Percentiles rank a stretch among this genome's conserved stretches.
phyloP scores from a whole-genome alignment of 2,888 invertebrate genomes.

The Macropis europaea region DNA sequence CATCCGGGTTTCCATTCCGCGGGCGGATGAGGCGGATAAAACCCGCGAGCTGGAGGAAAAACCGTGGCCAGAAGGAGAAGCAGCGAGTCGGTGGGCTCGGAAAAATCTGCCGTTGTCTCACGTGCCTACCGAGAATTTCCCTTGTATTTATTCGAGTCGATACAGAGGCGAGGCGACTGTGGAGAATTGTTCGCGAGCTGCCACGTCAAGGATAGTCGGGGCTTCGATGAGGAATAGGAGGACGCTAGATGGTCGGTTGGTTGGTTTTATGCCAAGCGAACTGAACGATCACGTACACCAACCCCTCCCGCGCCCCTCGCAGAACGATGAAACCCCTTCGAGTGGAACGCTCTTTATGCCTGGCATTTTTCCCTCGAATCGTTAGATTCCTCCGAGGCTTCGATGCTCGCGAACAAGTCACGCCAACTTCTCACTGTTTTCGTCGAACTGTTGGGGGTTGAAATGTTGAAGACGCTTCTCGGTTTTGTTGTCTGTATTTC shows the following conservation, averaged over 20 bases:
- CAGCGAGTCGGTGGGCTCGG: neutral
- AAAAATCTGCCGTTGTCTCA: neutral
- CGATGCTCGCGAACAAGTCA: conserved; percentile 1
- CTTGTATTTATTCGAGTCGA: conserved; percentile 25
- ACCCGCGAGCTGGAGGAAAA: too few relatives aligned
- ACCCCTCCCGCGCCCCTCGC: neutral
- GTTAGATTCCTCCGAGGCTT: neutral
- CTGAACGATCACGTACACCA: conserved; percentile 19
- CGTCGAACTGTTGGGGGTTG: too few relatives aligned
- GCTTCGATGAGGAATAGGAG: conserved; percentile 23
- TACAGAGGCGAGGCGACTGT: conserved; percentile 1
- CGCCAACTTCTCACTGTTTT: conserved; percentile 2
- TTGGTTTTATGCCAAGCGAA: conserved; percentile 6
- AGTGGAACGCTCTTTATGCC: conserved; percentile 14
- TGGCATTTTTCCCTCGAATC: neutral
- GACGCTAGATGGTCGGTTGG: neutral
- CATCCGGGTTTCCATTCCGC: neutral
- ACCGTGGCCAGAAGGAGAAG: neutral
- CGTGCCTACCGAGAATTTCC: neutral
- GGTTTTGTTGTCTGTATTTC: too few relatives aligned
- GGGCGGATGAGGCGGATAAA: too few relatives aligned
- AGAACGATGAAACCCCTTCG: conserved; percentile 4
- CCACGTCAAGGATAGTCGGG: neutral
- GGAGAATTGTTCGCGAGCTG: conserved; percentile 3
- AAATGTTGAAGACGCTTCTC: too few relatives aligned